Conservation (phyloP, 2,113 vertebrate species). For the Empidonax alnorum region DNA sequence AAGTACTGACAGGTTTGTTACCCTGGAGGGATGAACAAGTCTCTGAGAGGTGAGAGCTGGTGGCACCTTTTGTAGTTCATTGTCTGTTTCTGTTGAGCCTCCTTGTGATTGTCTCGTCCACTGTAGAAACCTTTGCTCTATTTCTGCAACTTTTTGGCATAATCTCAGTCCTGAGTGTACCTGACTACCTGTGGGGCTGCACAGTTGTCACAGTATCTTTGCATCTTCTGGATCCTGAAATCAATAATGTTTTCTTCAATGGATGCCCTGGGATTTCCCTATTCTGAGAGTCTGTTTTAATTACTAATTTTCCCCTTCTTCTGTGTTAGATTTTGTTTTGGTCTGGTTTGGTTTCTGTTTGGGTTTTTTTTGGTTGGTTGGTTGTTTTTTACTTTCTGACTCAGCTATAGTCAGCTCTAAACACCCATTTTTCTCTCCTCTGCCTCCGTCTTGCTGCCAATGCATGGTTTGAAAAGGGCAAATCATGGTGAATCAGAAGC, state of each 20-base stretch:
- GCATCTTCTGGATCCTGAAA: neutral
- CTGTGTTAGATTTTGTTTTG: neutral
- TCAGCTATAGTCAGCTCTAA: neutral
- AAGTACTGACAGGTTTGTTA: neutral
- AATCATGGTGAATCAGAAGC: neutral
- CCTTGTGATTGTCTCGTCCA: neutral
- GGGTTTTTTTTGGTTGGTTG: no score
- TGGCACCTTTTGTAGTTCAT: neutral
- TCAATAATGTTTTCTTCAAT: neutral
- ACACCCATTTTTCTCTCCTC: neutral
- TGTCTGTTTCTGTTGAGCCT: rapidly evolving
- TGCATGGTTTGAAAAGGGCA: neutral
- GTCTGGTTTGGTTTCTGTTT: no score
- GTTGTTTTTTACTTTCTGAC: neutral
- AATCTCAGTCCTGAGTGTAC: neutral
- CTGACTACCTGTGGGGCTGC: neutral
- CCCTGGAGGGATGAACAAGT: neutral
- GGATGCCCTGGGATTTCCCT: neutral
- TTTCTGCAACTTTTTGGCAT: neutral
- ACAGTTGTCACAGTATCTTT: neutral
- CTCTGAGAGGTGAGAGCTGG: neutral
- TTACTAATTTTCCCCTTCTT: neutral
- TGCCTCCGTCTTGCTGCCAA: neutral
- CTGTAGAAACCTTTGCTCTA: neutral
- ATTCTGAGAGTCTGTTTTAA: neutral